These are phyloP conservation scores for Henricia sp. DNA, from an alignment of 53 echinoderm and acorn worm genomes.

Conservation along the genomic window DNA sequence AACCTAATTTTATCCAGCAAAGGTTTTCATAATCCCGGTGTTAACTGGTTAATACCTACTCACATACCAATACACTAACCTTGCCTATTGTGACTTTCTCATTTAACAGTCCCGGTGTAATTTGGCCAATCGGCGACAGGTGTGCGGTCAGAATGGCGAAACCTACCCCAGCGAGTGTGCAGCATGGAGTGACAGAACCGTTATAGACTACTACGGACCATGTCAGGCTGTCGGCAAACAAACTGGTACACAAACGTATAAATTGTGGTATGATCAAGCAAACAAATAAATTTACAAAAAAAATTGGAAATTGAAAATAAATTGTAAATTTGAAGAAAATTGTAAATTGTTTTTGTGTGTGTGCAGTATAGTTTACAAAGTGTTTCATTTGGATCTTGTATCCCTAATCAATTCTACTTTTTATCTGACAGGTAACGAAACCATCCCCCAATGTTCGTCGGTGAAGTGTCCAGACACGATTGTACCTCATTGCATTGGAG, in stretches of 20 bases:
- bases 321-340: not conserved
- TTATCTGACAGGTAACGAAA: slow-evolving; percentile 55
- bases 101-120: slow-evolving; percentile 66
- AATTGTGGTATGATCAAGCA: not conserved
- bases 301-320: not conserved
- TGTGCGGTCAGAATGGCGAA: slow-evolving; percentile 91
- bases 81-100: slow-evolving; percentile 1
- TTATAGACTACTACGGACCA: slow-evolving; percentile 87
- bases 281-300: no score
- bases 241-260: slow-evolving; percentile 53
- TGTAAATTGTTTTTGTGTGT: no score
- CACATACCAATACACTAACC: not conserved
- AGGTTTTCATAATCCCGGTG: no score
- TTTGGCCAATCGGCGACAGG: slow-evolving; percentile 35
- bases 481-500: slow-evolving; percentile 76
- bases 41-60: no score
- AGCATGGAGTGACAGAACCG: slow-evolving; percentile 83
- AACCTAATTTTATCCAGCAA: no score
- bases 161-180: slow-evolving; percentile 83
- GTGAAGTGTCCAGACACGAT: slow-evolving; percentile 78
- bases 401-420: no score
- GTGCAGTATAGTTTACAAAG: no score
- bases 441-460: slow-evolving; percentile 74
- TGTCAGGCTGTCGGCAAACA: slow-evolving; percentile 83
- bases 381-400: no score